Percentiles rank a stretch among this genome's conserved stretches.
Conservation (phyloP, 2,888 invertebrate genomes). For the Drosophila falleni region DNA sequence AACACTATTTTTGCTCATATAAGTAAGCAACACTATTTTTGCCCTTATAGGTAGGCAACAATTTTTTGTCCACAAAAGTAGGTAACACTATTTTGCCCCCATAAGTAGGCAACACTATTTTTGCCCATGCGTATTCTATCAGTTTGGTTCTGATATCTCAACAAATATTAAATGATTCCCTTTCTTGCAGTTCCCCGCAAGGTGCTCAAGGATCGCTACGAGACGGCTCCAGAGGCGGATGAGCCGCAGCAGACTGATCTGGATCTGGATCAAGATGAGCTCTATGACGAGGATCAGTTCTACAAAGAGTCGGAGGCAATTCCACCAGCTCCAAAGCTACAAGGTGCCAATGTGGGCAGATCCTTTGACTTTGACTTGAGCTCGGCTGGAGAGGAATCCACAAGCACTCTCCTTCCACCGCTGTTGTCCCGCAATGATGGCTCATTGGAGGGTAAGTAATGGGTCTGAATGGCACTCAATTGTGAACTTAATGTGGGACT, state of each 20-base stretch:
- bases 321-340: slow-evolving; percentile 86
- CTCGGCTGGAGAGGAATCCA: slow-evolving; percentile 55
- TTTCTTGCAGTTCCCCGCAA: slow-evolving; percentile 90
- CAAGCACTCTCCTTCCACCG: slow-evolving; percentile 82
- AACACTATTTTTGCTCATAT: no score
- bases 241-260: slow-evolving; percentile 88
- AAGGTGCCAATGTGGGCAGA: slow-evolving; percentile 81
- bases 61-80: no score
- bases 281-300: slow-evolving; percentile 87
- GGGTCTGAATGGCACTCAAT: neutral
- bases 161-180: no score
- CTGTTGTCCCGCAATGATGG: slow-evolving; percentile 81
- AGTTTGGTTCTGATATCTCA: no score
- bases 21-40: no score
- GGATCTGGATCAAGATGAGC: slow-evolving; percentile 86
- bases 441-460: slow-evolving; percentile 82
- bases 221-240: slow-evolving; percentile 92
- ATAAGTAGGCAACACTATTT: no score
- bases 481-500: neutral
- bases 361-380: slow-evolving; percentile 70
- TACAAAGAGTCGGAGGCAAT: slow-evolving; percentile 87
- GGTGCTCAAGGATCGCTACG: slow-evolving; percentile 93
- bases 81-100: no score
- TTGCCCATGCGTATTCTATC: no score
- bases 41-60: no score